Percentiles rank a stretch among this genome's conserved stretches.
These are phyloP conservation scores for Corbicula japonica DNA, from an alignment of 2,888 invertebrate species.

Conservation along the genomic window DNA sequence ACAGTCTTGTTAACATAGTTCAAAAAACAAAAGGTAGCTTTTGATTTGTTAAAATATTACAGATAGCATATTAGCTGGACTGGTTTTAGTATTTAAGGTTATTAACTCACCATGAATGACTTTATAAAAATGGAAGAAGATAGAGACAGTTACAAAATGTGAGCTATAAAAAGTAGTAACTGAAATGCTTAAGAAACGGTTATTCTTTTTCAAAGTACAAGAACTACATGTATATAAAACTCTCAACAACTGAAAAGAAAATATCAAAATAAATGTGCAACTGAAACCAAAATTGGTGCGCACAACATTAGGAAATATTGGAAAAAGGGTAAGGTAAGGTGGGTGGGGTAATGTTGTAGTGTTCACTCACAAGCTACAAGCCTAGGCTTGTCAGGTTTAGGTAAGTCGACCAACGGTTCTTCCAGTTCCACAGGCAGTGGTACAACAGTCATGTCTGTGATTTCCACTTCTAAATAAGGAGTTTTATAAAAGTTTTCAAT, in stretches of 20 bases:
- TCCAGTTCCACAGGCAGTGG: no score
- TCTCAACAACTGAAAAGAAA: not conserved
- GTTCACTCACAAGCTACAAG: constrained; percentile 27
- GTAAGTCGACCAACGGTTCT: not conserved
- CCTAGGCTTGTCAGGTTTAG: constrained; percentile 21
- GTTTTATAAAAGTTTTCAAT: no score
- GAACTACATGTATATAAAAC: not conserved
- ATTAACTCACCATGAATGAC: constrained; percentile 16
- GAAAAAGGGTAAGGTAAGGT: not conserved
- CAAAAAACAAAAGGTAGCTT: no score
- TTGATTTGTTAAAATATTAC: no score
- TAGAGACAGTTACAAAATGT: no score
- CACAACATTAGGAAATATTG: no score
- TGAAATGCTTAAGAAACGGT: not conserved
- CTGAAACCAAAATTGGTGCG: no score
- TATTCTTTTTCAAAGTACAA: not conserved
- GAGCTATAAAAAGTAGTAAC: not conserved
- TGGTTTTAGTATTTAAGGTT: no score
- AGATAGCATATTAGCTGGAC: no score
- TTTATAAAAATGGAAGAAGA: not conserved
- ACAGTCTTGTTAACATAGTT: no score
- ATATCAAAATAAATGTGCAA: not conserved
- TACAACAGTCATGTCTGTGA: no score
- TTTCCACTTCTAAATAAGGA: no score
- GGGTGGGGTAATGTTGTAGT: not conserved